phyloP scores from a whole-genome alignment of 2,888 invertebrate species.

The Chrysomela aeneicollis region DNA sequence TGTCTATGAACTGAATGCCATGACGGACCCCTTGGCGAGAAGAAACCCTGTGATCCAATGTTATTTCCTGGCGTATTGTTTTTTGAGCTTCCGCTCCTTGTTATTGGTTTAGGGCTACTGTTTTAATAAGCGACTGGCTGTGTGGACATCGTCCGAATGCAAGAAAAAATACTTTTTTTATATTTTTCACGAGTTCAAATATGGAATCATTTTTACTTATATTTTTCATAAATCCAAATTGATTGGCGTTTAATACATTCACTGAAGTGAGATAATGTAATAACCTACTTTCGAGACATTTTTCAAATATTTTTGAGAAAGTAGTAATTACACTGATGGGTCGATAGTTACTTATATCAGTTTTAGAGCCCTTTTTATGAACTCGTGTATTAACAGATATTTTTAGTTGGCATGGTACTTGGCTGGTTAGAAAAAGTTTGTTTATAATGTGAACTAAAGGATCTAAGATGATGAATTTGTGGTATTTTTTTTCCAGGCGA shows the following conservation, averaged over 20 bases:
- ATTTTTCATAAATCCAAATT: slow-evolving; percentile 11
- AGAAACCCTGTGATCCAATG: too few species aligned
- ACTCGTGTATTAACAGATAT: neutral
- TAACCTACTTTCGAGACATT: neutral
- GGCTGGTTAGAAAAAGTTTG: neutral
- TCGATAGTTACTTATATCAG: slow-evolving; percentile 3
- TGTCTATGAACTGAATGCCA: too few species aligned
- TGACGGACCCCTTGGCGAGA: too few species aligned
- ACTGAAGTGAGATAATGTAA: neutral
- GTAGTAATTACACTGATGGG: neutral
- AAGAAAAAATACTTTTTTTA: too few species aligned
- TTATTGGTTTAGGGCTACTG: too few species aligned
- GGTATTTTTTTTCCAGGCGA: neutral
- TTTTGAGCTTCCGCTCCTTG: too few species aligned
- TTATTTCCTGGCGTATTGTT: too few species aligned
- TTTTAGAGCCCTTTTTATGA: slow-evolving; percentile 10
- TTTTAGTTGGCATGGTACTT: slow-evolving; percentile 8
- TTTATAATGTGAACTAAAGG: slow-evolving; percentile 6
- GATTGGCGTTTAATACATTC: neutral
- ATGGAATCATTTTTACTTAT: slow-evolving; percentile 2
- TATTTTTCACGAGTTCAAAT: slow-evolving; percentile 1
- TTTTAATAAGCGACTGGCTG: too few species aligned
- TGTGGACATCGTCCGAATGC: too few species aligned
- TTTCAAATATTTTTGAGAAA: slow-evolving; percentile 2
- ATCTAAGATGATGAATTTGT: slow-evolving; percentile 5